Evolutionary conservation across 2,113 vertebrate species (phyloP), one percentile per base, ranked within the genome.

Genomic region (Verasper variegatus): DNA sequence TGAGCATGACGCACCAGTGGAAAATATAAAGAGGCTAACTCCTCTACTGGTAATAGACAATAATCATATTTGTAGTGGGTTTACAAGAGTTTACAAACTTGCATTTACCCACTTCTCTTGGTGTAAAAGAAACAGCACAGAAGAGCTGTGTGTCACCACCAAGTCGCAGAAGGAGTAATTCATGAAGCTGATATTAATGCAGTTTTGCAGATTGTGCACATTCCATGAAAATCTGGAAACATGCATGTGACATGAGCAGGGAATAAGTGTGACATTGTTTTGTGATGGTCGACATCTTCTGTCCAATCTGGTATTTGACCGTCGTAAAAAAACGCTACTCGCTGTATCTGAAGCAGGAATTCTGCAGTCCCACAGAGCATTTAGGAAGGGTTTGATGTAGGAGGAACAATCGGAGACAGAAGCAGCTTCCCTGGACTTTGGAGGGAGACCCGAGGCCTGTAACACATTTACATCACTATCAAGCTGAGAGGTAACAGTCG

Each of bases 211-310:
- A 61, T 23, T 55, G 68, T 3, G n/a, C 58, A 70, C 70, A 82
- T 82, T 81, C 74, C 64, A 14, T 4, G 7, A n/a, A 60, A 65
- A 60, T 52, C 49, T 23, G 14, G 3, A 8, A 66, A 64, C n/a
- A 15, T 27, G 58, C 70, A 45, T 51, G 59, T 68, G 68, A 79
- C 82, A 49, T 65, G 57, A 83, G 58, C 64, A 1, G 61, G 49
- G 55, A 67, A 83, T 51, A 83, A 88, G 27, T 13, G n/a, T 52
- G 40, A 69, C 69, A 76, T 81, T 86, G 84, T 88, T 40, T 62
- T 7, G 71, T 20, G 60, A 7, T 20, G 60, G 7, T 21, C 1
- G 15, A 68, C 31, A 24, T 61, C 14, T 18, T 45, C 18, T 17
- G 59, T 49, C 17, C 21, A 54, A 51, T 58, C 66, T 1, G 24